Evolutionary conservation across 2,797 vertebrate species (phyloP).

Genomic region (Lerista edwardsae): DNA sequence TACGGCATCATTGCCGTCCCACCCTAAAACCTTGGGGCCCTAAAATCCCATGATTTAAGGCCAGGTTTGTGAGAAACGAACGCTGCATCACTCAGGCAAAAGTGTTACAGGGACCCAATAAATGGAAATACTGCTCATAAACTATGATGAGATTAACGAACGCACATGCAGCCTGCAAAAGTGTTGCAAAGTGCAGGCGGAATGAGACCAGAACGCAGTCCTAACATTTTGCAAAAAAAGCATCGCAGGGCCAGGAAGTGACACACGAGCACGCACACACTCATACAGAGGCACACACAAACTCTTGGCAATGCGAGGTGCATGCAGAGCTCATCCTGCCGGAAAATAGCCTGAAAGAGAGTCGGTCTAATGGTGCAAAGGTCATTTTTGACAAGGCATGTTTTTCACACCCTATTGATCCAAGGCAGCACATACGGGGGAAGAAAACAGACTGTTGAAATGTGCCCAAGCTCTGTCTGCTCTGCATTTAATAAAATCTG

Average conservation of each 20-base stretch:
- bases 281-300: not conserved
- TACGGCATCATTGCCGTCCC: too few relatives aligned
- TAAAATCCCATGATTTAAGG: not conserved
- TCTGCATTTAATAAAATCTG: slow-evolving; percentile 55
- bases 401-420: slow-evolving; percentile 54
- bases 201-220: slow-evolving; percentile 2
- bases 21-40: not conserved
- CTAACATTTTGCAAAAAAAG: slow-evolving; percentile 30
- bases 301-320: not conserved
- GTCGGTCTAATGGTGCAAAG: slow-evolving; percentile 46
- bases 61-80: slow-evolving; percentile 3
- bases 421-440: slow-evolving; percentile 32
- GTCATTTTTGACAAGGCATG: slow-evolving; percentile 31
- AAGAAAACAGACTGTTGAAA: slow-evolving; percentile 37
- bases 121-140: slow-evolving; percentile 30
- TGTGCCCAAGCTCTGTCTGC: slow-evolving; percentile 36
- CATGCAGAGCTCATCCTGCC: slow-evolving; percentile 32
- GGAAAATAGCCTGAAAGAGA: slow-evolving; percentile 47
- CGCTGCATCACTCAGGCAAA: not conserved
- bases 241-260: slow-evolving; percentile 33
- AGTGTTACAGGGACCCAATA: slow-evolving; percentile 31
- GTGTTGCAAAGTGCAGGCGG: slow-evolving; percentile 9
- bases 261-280: not conserved
- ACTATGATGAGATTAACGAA: slow-evolving; percentile 10
- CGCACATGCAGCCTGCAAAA: not conserved